Conservation (phyloP, 2,797 vertebrate genomes). For the Pangasius sanitwongsei region DNA sequence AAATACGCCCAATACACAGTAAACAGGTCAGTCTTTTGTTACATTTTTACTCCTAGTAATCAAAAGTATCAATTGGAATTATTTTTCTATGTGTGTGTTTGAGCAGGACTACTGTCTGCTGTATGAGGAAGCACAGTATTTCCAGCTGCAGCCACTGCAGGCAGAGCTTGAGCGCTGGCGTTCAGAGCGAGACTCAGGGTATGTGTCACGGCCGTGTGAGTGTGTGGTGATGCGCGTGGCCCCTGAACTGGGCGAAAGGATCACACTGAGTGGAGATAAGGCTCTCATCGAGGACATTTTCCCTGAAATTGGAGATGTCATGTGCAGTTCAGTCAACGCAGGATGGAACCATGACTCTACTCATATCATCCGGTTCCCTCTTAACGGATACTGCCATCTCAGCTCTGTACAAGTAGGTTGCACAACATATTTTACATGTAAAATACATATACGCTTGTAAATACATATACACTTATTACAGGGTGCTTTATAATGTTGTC, state of each 20-base stretch:
- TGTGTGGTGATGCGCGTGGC: constrained; percentile 89
- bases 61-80: neutral
- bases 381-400: constrained; percentile 90
- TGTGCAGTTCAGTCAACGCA: constrained; percentile 84
- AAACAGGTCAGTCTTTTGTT: neutral
- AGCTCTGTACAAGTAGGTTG: constrained; percentile 91
- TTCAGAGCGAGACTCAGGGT: constrained; percentile 79
- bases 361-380: constrained; percentile 87
- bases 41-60: neutral
- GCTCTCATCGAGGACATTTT: constrained; percentile 90
- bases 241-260: constrained; percentile 89
- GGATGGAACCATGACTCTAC: constrained; percentile 89
- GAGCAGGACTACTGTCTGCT: constrained; percentile 90
- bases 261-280: constrained; percentile 85
- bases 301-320: constrained; percentile 86
- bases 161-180: constrained; percentile 89
- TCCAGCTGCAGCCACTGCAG: constrained; percentile 90
- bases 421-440: neutral
- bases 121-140: constrained; percentile 94
- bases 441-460: too few species aligned
- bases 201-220: constrained; percentile 80
- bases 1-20: neutral
- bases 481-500: neutral
- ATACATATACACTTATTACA: neutral
- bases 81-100: constrained; percentile 29